Evolutionary conservation across 2,888 invertebrate species (phyloP).

Genomic region (Lymantria monacha): DNA sequence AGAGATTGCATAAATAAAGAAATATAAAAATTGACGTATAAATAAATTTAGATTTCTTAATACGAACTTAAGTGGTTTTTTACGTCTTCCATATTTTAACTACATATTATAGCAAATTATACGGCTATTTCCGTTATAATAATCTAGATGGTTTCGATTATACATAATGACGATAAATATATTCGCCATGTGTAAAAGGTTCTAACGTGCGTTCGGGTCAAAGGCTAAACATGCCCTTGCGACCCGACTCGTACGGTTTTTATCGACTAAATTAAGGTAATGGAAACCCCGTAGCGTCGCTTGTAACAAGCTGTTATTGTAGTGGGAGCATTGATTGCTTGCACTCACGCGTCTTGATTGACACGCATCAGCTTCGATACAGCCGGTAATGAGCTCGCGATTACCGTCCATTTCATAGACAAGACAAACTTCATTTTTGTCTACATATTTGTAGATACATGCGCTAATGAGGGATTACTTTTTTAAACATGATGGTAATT

Average conservation of each 20-base stretch:
- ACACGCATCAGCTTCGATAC: constrained; percentile 64
- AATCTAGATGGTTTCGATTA: too few species aligned
- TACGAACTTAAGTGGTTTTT: too few species aligned
- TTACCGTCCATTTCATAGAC: constrained; percentile 56
- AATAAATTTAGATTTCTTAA: too few species aligned
- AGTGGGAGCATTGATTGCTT: constrained; percentile 53
- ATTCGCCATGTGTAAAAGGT: constrained; percentile 43
- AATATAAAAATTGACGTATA: too few species aligned
- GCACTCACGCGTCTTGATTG: constrained; percentile 57
- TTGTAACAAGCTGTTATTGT: constrained; percentile 71
- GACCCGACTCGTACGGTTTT: constrained; percentile 54
- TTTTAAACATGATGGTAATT: constrained; percentile 41
- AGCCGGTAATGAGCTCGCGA: constrained; percentile 63
- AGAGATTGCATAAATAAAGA: too few species aligned
- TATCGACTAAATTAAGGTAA: constrained; percentile 67
- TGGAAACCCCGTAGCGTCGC: constrained; percentile 56
- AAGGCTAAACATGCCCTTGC: constrained; percentile 63
- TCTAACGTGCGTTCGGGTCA: constrained; percentile 40
- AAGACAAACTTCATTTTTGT: constrained; percentile 51
- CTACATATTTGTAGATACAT: constrained; percentile 38
- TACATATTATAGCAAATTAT: too few species aligned
- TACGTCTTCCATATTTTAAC: too few species aligned
- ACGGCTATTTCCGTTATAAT: too few species aligned
- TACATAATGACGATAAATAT: neutral
- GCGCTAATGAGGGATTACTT: constrained; percentile 49